Evolutionary conservation across 2,888 invertebrate species (phyloP), one percentile per base, ranked within the genome.

Genomic region (Polia nebulosa): DNA sequence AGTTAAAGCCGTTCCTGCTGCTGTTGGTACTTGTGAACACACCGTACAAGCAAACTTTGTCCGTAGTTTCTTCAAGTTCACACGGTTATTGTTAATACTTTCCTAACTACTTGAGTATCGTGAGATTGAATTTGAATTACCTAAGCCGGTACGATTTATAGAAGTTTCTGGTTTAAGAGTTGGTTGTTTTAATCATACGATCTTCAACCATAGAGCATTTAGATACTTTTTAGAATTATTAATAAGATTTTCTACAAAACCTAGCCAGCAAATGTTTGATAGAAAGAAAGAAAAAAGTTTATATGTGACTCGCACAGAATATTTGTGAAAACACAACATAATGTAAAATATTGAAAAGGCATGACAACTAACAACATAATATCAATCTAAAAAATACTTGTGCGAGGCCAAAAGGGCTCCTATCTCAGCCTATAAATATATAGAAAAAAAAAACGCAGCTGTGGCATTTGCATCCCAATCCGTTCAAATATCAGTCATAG

Each of bases 21-120:
- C 29, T 25, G 20, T 45, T 20, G 22, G 17, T 57, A 15, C 25
- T 63, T 52, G 29, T 17, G 29, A 53, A 72, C 39, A 51, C 7
- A 13, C 29, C 49, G 22, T 53, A 44, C 34, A 29, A 41, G 41
- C 9, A 11, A 58, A 59, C 55, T 41, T 44, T 11, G 32, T 27
- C 47, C 34, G 27, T 39, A 34, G 20, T 45, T 15, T 15, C 25
- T 15, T 27, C 49, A 51, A 71, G 25, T 55, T 64, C 25, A 55
- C 13, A 15, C 7, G 53, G 41, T 45, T 51, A 52, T 65, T 53
- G 32, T 39, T 57, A 22, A n/a, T 3, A 47, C 25, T 22, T 47
- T 57, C 15, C 25, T n/a, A 41, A 56, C 55, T 49, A 70, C 15
- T 32, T 44, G 22, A 49, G 27, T 36, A 44, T 20, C 27, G 53